Base-by-base conservation (phyloP, 2,113 vertebrate species). In the Cepphus grylle region DNA sequence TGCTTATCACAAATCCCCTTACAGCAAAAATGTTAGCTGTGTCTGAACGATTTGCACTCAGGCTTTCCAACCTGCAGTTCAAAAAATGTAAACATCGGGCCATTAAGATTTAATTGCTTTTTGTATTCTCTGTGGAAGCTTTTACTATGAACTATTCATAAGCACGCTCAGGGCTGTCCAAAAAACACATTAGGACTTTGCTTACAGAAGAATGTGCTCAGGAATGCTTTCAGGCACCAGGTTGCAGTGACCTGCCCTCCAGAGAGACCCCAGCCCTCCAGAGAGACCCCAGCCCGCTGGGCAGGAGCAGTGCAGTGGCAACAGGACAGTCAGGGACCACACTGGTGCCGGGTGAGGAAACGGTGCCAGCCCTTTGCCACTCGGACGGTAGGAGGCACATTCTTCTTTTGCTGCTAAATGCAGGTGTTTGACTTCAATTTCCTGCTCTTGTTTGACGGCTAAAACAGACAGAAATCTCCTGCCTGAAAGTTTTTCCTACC, bases 61-160 rank as follows among this genome's bases (percentile, higher is more conserved):
- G 36, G 47, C 56, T 96, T 96, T 94, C 81, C 83, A 94, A 85
- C 70, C 86, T 91, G 88, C 40, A 87, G 91, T 89, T 94, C 84
- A 87, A 95, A 96, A 94, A 97, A 95, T 69, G 77, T 94, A 94
- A 97, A 94, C 88, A 94, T 45, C 6, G 26, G 49, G 49, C 73
- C 88, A 87, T 94, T 96, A 94, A 95, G 77, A 85, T 95, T 93
- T 97, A 96, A 94, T 95, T 94, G 66, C 91, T 94, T 92, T 96
- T 95, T 93, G 83, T 95, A 84, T 92, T 91, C 88, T 92, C 83
- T 0, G 0, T 66, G 86, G 86, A 96, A 91, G 95, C 83, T 87
- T 96, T 95, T 95, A 94, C 91, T 94, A 96, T 94, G 83, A 96
- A 95, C 91, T 94, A 96, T 96, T 97, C 88, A 96, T 96, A 93